Base-by-base conservation (phyloP, 1,140 invertebrate species). In the Pogonomyrmex californicus region DNA sequence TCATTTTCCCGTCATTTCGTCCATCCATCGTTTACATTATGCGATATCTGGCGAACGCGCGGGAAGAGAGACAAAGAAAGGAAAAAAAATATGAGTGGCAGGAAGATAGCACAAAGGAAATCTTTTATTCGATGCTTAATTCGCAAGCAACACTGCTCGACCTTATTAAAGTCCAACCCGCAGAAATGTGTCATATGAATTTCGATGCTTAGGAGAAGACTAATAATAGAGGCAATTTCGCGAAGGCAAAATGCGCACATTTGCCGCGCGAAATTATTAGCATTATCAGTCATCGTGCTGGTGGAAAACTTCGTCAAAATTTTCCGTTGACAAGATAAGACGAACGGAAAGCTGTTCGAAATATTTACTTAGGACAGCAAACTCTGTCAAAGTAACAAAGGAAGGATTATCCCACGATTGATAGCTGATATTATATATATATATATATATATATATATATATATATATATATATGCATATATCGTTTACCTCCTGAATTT, bases 1-100 rank as follows among this genome's bases (percentile, higher is more conserved):
- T 81, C 63, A 81, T 81, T 81, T 79, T 81, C 63, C 63, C 77
- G 63, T 70, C 77, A 70, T 54, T 81, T 70, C 77, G 38, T 81
- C n/a, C n/a, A 81, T 68, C 62, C 77, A 79, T 81, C 62, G 41
- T 7, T 23, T 70, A 81, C 23, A 54, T 65, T 78, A 65, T 62
- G n/a, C 36, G 75, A 78, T 14, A 30, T 36, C 44, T 78, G 10
- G 62, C 41, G 33, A 30, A 47, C 33, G 23, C 23, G 23, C 23
- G 23, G 38, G 76, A 65, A 5, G 30, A 63, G 30, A 65, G 30
- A 62, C 41, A 65, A 36, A 65, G 30, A 63, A 47, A 14, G 33
- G 12, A 47, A 17, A 5, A 5, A 47, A 10, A 38, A 12, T 4
- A 30, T 30, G 71, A 60, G 10, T 78, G 60, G 65, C 38, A 17